A percentile compares a stretch with the other conserved stretches of the same genome.
Conservation (phyloP, 2,888 invertebrate genomes). For the Leucoptera coffeella region DNA sequence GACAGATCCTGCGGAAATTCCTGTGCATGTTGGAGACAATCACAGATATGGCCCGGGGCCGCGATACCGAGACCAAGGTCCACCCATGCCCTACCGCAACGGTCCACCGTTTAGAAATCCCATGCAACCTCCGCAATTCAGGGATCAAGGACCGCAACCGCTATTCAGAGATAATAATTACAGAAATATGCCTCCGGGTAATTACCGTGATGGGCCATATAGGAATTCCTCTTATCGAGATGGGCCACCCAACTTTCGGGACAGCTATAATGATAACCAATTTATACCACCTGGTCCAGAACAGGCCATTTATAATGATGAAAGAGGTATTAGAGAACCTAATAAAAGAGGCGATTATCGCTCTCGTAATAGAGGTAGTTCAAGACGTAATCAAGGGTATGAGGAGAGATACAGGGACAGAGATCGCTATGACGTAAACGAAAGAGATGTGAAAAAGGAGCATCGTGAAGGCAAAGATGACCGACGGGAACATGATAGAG, state of each 20-base stretch:
- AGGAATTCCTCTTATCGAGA: neutral
- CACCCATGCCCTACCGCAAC: conserved; percentile 16
- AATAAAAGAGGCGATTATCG: neutral
- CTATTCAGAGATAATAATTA: conserved; percentile 28
- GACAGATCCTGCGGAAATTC: conserved; percentile 24
- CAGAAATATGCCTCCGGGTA: conserved; percentile 21
- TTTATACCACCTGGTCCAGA: conserved; percentile 7
- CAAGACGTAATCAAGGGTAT: conserved; percentile 30
- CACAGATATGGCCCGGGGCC: conserved; percentile 31
- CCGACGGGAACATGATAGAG: conserved; percentile 24
- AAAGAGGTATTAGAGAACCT: neutral
- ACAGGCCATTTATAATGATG: too few relatives aligned
- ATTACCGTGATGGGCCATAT: conserved; percentile 10
- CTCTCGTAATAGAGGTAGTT: conserved; percentile 17
- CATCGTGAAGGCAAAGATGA: conserved; percentile 23
- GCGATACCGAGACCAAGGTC: conserved; percentile 27
- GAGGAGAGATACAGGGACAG: conserved; percentile 38
- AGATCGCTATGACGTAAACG: conserved; percentile 29
- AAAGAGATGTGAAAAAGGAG: conserved; percentile 25
- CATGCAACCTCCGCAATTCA: conserved; percentile 11
- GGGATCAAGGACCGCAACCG: too few relatives aligned
- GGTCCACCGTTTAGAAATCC: conserved; percentile 7
- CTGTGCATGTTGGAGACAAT: conserved; percentile 33
- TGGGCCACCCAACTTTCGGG: neutral
- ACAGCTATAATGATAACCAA: conserved; percentile 16